A percentile compares a stretch with the other conserved stretches of the same genome.
phyloP scores from a whole-genome alignment of 2,797 vertebrate genomes.

The Glossophaga mutica region DNA sequence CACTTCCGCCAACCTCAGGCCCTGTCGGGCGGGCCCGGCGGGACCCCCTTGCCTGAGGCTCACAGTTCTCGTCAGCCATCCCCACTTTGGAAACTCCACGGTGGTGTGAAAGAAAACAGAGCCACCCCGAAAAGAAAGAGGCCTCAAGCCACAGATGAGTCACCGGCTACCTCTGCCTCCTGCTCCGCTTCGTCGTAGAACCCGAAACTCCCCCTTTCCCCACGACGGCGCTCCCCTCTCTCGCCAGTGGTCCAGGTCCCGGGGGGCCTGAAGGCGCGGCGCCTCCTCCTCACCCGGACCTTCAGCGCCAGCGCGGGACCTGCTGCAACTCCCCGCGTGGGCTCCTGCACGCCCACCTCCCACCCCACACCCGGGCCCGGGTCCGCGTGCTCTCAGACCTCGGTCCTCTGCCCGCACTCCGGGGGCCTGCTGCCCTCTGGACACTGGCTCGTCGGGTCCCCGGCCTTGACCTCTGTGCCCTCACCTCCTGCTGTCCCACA shows the following conservation, averaged over 20 bases:
- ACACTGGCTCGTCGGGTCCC: not conserved
- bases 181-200: not conserved
- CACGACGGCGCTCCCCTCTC: not conserved
- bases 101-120: not conserved
- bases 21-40: not conserved
- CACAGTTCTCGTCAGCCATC: not conserved
- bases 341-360: fast-evolving
- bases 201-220: not conserved
- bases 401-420: not conserved
- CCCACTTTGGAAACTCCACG: slow-evolving; percentile 49
- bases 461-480: not conserved
- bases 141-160: slow-evolving; percentile 42
- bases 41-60: not conserved
- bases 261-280: too few relatives aligned
- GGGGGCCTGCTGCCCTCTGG: fast-evolving
- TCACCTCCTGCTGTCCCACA: too few relatives aligned
- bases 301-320: not conserved
- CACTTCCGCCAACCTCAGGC: not conserved
- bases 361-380: fast-evolving
- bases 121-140: not conserved
- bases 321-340: fast-evolving
- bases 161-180: not conserved
- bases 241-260: not conserved
- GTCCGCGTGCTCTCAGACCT: not conserved
- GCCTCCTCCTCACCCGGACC: not conserved